These are phyloP conservation scores for Oreochromis spilurus DNA, from an alignment of 2,113 vertebrate species.

Conservation along the genomic window DNA sequence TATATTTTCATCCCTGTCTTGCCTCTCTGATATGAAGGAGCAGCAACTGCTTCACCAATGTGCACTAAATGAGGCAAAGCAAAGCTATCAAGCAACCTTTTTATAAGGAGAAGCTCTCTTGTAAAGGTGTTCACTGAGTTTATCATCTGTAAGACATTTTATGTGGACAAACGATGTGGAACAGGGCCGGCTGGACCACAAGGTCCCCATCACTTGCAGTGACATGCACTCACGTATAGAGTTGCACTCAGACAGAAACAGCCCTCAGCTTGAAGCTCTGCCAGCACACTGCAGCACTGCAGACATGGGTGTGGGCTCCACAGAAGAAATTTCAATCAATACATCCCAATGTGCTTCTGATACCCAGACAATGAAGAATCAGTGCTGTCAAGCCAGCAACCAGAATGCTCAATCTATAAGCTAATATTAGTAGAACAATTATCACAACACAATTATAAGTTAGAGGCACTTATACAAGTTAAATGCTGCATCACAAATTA, in stretches of 20 bases:
- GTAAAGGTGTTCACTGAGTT: background rate
- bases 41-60: background rate
- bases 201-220: background rate
- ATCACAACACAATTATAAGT: background rate
- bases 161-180: background rate
- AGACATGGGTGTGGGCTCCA: conserved; percentile 45
- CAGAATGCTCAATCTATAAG: background rate
- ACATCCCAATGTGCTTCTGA: background rate
- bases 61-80: background rate
- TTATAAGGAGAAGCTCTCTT: background rate
- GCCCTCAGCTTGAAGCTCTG: conserved; percentile 27
- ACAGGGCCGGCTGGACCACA: background rate
- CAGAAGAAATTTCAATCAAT: background rate
- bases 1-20: background rate
- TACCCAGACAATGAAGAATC: background rate
- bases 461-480: background rate
- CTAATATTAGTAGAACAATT: background rate
- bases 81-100: background rate
- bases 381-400: background rate
- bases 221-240: conserved; percentile 1
- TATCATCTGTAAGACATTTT: background rate
- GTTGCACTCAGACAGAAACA: background rate
- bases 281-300: conserved; percentile 56
- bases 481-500: background rate
- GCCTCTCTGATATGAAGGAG: background rate